These are phyloP conservation scores for Silvanus unidentatus DNA, from an alignment of 2,888 invertebrate genomes.

Conservation along the genomic window DNA sequence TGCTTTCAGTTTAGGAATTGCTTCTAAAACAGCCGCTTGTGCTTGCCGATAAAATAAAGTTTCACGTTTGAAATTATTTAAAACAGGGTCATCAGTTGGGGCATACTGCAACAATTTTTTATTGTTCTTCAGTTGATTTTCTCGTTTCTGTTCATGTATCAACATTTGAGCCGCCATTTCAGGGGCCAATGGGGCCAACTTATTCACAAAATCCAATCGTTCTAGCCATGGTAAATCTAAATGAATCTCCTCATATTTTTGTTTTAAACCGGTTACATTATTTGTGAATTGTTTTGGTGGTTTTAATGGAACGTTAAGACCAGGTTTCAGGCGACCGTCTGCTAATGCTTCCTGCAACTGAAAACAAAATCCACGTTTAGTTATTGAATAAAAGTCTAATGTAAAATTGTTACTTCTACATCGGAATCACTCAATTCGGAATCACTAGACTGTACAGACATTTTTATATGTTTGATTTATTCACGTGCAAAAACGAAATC, in stretches of 20 bases:
- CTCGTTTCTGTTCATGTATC: conserved; percentile 66
- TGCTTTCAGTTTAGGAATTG: conserved; percentile 69
- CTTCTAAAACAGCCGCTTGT: conserved; percentile 76
- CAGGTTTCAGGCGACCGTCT: conserved; percentile 78
- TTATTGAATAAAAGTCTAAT: conserved; percentile 8
- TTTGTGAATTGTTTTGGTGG: conserved; percentile 59
- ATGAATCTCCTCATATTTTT: conserved; percentile 66
- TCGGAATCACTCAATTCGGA: conserved; percentile 36
- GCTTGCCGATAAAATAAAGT: conserved; percentile 82
- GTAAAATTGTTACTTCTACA: conserved; percentile 29
- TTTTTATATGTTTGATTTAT: conserved; percentile 6
- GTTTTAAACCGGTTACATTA: conserved; percentile 65
- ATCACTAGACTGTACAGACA: conserved; percentile 25
- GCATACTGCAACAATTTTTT: conserved; percentile 60
- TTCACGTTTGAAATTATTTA: conserved; percentile 91
- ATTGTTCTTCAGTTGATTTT: conserved; percentile 60
- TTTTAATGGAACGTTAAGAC: conserved; percentile 65
- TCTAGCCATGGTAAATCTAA: conserved; percentile 80
- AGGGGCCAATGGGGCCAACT: conserved; percentile 76
- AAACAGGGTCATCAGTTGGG: conserved; percentile 67
- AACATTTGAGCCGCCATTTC: conserved; percentile 74
- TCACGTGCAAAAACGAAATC: background rate
- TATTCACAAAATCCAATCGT: conserved; percentile 70
- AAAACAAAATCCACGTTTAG: conserved; percentile 26
- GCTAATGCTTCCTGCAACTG: conserved; percentile 88